Base-by-base conservation (phyloP, 2,888 invertebrate genomes). In the Endomychus coccineus region DNA sequence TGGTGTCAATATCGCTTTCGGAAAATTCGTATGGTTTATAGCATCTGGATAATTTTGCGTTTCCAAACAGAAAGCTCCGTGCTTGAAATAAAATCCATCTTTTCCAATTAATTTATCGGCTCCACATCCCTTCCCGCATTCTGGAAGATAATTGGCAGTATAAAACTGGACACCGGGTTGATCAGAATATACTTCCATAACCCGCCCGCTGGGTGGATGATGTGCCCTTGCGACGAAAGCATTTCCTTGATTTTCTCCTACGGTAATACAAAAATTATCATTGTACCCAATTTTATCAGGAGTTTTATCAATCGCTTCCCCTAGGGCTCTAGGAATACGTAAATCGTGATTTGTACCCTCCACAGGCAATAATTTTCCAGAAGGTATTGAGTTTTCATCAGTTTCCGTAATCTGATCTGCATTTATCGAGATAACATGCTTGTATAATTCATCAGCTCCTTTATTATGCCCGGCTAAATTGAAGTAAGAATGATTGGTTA, bases 41-140 rank as follows among this genome's bases (percentile, higher is more conserved):
- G 91, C 87, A 66, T 96, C 87, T 0, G 95, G 94, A 68, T 80
- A 94, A 59, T 88, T 87, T 66, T 95, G 94, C 0, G 94, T 86
- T 70, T 94, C 91, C 34, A 94, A 67, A 57, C 90, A 91, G 55
- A 94, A 79, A 2, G 84, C 85, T 0, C 83, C 83, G 52, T 59
- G 57, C 34, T 58, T 57, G 19, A 49, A 52, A 45, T 59, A 59
- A 6, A 43, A 34, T 5, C 42, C 48, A 13, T 49, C 52, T 44
- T 59, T 59, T 2, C 59, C 59, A 27, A 37, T 43, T 14, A 55
- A 40, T n/a, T n/a, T n/a, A n/a, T n/a, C n/a, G n/a, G n/a, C n/a
- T n/a, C n/a, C n/a, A n/a, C n/a, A n/a, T n/a, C n/a, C n/a, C 40
- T 40, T 7, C 39, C 37, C 34, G 44, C 25, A 14, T 45, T 42